Evolutionary conservation across 2,797 vertebrate species (phyloP).

Genomic region (Chrosomus eos): DNA sequence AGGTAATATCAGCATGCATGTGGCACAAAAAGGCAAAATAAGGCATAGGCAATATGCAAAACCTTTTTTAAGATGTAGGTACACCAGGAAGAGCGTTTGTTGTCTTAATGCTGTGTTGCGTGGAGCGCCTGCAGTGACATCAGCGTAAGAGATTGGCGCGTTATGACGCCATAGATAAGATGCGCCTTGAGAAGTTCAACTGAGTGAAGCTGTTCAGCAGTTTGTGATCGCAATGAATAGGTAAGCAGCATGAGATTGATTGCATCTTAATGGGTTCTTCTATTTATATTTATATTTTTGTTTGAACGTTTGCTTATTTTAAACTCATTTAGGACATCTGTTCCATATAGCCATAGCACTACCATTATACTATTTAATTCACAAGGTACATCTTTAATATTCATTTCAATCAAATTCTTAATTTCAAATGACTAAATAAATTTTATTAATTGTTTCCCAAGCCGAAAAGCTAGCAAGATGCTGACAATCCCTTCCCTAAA

Average conservation of each 20-base stretch:
- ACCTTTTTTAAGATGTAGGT: too few species aligned
- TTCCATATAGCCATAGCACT: background rate
- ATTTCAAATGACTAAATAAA: background rate
- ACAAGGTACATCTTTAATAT: too few species aligned
- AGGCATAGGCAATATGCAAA: too few species aligned
- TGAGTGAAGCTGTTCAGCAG: too few species aligned
- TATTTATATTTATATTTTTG: too few species aligned
- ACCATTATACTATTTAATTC: background rate
- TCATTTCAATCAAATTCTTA: background rate
- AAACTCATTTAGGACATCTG: background rate
- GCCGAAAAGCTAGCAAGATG: slow-evolving; percentile 14
- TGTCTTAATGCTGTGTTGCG: background rate
- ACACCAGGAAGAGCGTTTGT: background rate
- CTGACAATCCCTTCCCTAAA: background rate
- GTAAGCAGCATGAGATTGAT: background rate
- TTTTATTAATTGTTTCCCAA: background rate
- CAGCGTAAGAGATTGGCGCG: background rate
- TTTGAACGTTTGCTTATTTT: background rate
- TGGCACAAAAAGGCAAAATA: background rate
- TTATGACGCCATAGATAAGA: background rate
- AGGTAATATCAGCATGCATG: background rate
- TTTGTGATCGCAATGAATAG: background rate
- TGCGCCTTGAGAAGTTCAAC: background rate
- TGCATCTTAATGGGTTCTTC: background rate
- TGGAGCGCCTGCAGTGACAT: background rate